These are phyloP conservation scores for Stratiolaelaps scimitus DNA, from an alignment of 1,140 invertebrate species.

Conservation along the genomic window DNA sequence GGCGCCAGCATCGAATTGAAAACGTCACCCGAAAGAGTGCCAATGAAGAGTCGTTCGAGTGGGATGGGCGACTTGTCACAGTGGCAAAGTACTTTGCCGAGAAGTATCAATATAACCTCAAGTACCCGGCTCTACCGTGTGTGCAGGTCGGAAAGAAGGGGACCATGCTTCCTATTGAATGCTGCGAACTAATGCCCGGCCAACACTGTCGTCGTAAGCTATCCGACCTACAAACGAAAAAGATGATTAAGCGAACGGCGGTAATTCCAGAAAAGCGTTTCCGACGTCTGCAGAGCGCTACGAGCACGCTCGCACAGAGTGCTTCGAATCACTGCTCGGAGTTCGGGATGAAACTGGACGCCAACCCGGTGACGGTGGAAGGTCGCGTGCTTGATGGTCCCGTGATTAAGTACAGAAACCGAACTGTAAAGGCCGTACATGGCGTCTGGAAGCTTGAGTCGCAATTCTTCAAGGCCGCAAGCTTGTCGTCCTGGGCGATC, in stretches of 20 bases:
- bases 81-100: constrained; percentile 38
- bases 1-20: constrained; percentile 33
- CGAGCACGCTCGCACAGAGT: constrained; percentile 32
- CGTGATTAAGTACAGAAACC: constrained; percentile 29
- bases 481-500: not conserved
- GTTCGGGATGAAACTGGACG: constrained; percentile 36
- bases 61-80: constrained; percentile 30
- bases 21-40: constrained; percentile 32
- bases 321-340: constrained; percentile 35
- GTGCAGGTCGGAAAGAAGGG: constrained; percentile 37
- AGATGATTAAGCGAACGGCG: constrained; percentile 37
- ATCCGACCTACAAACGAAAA: constrained; percentile 31
- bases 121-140: constrained; percentile 38
- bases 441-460: not conserved
- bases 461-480: constrained; percentile 14
- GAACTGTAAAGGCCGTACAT: constrained; percentile 20
- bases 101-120: constrained; percentile 34
- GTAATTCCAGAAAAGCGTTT: constrained; percentile 37
- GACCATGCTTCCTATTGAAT: constrained; percentile 39
- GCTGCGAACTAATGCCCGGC: constrained; percentile 38
- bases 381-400: constrained; percentile 35
- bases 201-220: constrained; percentile 36
- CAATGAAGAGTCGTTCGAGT: constrained; percentile 31
- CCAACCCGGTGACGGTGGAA: constrained; percentile 32
- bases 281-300: constrained; percentile 33